A percentile compares a stretch with the other conserved stretches of the same genome.
phyloP scores from a whole-genome alignment of 2,797 vertebrate genomes.

The Leptoclinus maculatus region DNA sequence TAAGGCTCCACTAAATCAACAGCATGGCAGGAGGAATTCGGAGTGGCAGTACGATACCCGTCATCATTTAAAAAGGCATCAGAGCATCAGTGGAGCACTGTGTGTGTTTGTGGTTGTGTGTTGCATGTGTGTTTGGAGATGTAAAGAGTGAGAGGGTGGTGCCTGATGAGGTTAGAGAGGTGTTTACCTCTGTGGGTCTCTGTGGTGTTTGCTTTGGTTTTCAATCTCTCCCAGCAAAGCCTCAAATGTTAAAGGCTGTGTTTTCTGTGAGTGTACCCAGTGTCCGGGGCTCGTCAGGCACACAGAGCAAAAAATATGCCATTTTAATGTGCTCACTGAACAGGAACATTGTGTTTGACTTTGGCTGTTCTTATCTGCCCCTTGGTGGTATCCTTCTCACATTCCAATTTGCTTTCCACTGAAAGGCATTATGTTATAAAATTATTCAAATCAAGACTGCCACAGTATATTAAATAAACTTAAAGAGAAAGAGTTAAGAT shows the following conservation, averaged over 20 bases:
- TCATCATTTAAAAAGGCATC: slow-evolving; percentile 68
- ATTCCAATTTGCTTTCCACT: slow-evolving; percentile 76
- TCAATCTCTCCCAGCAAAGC: slow-evolving; percentile 64
- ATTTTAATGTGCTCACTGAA: slow-evolving; percentile 82
- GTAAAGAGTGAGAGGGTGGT: slow-evolving; percentile 28
- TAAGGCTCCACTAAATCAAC: slow-evolving; percentile 65
- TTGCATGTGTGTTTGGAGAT: slow-evolving; percentile 27
- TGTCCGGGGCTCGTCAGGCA: slow-evolving; percentile 74
- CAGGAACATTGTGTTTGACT: slow-evolving; percentile 85
- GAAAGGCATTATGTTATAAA: slow-evolving; percentile 76
- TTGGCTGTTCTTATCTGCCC: slow-evolving; percentile 81
- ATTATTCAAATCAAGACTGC: slow-evolving; percentile 77
- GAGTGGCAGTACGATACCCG: slow-evolving; percentile 53
- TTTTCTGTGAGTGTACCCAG: slow-evolving; percentile 68
- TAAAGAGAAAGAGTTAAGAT: slow-evolving; percentile 55
- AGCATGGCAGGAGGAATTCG: slow-evolving; percentile 56
- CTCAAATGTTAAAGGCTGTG: slow-evolving; percentile 56
- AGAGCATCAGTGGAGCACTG: slow-evolving; percentile 53
- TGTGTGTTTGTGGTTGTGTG: slow-evolving; percentile 20
- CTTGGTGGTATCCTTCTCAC: slow-evolving; percentile 74
- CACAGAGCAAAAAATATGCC: slow-evolving; percentile 73
- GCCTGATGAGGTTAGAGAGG: slow-evolving; percentile 64
- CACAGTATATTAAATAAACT: slow-evolving; percentile 60
- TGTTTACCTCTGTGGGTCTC: slow-evolving; percentile 51
- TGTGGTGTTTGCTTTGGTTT: slow-evolving; percentile 73